Evolutionary conservation across 1,140 invertebrate genomes (phyloP), one percentile per base, ranked within the genome.

Genomic region (Pristionchus pacificus): DNA sequence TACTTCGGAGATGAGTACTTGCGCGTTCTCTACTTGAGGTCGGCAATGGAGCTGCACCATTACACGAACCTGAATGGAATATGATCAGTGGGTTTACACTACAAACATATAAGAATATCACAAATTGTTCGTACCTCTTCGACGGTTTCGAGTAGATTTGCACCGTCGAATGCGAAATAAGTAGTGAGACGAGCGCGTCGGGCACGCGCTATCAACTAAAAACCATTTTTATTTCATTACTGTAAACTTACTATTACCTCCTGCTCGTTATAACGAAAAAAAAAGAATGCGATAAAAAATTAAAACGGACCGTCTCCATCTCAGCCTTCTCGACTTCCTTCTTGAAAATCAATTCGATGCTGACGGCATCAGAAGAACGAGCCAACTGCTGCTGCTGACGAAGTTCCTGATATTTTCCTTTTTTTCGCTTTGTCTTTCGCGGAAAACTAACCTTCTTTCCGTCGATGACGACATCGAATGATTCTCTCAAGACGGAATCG

Each of bases 1-100:
- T 38, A 64, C 68, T 32, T 70, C 62, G n/a, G 73, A 55, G 19
- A 74, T 65, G 32, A 71, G 57, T 10, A 74, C 70, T 25, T 71
- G 58, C 0, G 73, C 60, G 29, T 38, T 32, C 57, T 38, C 72
- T 31, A 15, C 55, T 55, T 71, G 3, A 74, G 55, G 15, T 74
- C 73, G 31, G 71, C 65, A 58, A 59, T 67, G 30, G 67, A 58
- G 33, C 31, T 71, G 3, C 6, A 49, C 38, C 19, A 49, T 49
- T 49, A 49, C 38, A 49, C 38, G 38, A 49, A 49, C 19, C 38
- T 49, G 19, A 49, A 49, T 6, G 19, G 19, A 19, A 10, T 19
- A 49, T 49, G 38, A 49, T 49, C 19, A 49, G 19, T 49, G 38
- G 38, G 38, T 10, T 49, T 49, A 19, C n/a, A n/a, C n/a, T n/a